These are phyloP conservation scores for Kryptolebias marmoratus DNA, from an alignment of 2,113 vertebrate species.

Conservation along the genomic window DNA sequence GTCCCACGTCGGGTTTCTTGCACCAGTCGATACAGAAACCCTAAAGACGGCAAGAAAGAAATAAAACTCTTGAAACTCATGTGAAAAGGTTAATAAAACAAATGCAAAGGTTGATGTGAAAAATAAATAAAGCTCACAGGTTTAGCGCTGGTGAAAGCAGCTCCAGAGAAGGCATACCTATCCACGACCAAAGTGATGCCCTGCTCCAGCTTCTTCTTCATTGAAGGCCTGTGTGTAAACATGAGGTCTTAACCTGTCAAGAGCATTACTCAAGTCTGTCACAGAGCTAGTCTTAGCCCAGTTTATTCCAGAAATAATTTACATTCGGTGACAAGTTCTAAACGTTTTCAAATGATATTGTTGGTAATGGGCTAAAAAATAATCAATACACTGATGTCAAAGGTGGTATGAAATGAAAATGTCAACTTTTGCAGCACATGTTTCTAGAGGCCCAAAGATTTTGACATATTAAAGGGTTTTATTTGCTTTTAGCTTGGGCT, in stretches of 20 bases:
- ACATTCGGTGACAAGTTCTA: too few species aligned
- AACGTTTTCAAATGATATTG: too few species aligned
- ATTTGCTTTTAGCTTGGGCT: too few species aligned
- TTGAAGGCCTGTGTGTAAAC: slow-evolving; percentile 67
- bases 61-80: not conserved
- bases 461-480: too few species aligned
- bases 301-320: not conserved
- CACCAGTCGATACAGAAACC: slow-evolving; percentile 93
- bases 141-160: slow-evolving; percentile 93
- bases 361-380: too few species aligned
- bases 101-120: not conserved
- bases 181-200: slow-evolving; percentile 91
- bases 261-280: not conserved
- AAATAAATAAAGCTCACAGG: slow-evolving; percentile 80
- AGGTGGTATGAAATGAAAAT: too few species aligned
- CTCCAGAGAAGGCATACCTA: slow-evolving; percentile 95
- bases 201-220: slow-evolving; percentile 86
- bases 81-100: not conserved
- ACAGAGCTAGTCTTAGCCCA: not conserved
- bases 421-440: too few species aligned
- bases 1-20: slow-evolving; percentile 87
- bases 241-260: not conserved
- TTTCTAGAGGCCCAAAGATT: too few species aligned
- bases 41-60: slow-evolving; percentile 67
- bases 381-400: too few species aligned